phyloP scores from a whole-genome alignment of 2,113 vertebrate genomes.

The Melanocharis versteri region DNA sequence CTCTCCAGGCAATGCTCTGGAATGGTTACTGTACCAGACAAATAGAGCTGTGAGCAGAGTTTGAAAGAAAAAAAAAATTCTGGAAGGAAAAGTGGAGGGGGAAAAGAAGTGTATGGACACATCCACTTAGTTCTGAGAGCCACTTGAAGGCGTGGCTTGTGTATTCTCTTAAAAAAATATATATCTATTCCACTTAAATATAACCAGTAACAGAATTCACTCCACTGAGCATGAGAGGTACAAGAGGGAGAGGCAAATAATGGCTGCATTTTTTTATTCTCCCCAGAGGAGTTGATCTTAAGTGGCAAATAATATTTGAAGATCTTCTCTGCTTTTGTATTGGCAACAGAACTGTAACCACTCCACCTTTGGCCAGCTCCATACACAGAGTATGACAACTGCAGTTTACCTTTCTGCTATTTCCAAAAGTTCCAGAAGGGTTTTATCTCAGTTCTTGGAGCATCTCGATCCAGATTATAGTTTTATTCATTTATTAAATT shows the following conservation, averaged over 20 bases:
- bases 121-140: neutral
- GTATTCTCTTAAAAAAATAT: neutral
- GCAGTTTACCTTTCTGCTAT: neutral
- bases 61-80: neutral
- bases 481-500: neutral
- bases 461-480: neutral
- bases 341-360: neutral
- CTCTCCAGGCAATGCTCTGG: neutral
- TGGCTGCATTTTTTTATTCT: neutral
- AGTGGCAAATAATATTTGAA: neutral
- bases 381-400: fast-evolving
- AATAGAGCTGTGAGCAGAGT: neutral
- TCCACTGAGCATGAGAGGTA: neutral
- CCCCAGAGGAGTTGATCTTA: neutral
- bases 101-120: fast-evolving
- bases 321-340: neutral
- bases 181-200: neutral
- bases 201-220: neutral
- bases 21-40: neutral
- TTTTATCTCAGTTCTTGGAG: neutral
- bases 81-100: neutral
- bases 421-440: neutral
- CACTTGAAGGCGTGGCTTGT: neutral
- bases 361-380: neutral
- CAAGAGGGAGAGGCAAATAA: neutral